These are phyloP conservation scores for Xestoiulus laeticollis DNA, from an alignment of 2,888 invertebrate genomes.

Conservation along the genomic window DNA sequence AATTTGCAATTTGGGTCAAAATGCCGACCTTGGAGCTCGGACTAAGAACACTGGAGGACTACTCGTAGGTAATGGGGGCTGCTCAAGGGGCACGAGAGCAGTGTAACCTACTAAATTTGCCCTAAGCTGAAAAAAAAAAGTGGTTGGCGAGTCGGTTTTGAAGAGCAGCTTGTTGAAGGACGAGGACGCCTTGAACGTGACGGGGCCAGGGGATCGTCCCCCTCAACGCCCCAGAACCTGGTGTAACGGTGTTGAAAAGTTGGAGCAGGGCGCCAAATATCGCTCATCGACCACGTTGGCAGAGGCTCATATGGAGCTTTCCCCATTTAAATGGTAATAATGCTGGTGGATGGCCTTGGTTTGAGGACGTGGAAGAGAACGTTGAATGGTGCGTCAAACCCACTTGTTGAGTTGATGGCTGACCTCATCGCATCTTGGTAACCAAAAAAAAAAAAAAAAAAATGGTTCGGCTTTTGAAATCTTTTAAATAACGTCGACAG, in stretches of 20 bases:
- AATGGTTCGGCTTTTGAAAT: not conserved
- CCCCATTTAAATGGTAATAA: slow-evolving; percentile 14
- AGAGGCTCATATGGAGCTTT: not conserved
- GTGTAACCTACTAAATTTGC: not conserved
- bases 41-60: not conserved
- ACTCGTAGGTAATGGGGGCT: not conserved
- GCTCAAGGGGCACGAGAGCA: not conserved
- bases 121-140: not conserved
- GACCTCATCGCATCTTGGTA: not conserved
- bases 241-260: not conserved
- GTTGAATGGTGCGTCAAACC: slow-evolving; percentile 15
- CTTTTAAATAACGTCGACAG: not conserved
- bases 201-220: not conserved
- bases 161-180: not conserved
- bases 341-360: not conserved
- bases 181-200: not conserved
- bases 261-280: not conserved
- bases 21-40: not conserved
- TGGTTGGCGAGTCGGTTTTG: not conserved
- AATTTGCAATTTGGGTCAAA: not conserved
- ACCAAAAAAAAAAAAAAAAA: too few species aligned
- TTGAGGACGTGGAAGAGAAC: slow-evolving; percentile 11
- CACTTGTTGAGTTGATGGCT: not conserved
- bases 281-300: slow-evolving; percentile 26
- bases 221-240: not conserved